phyloP scores from a whole-genome alignment of 1,140 invertebrate genomes.

The Ips typographus region DNA sequence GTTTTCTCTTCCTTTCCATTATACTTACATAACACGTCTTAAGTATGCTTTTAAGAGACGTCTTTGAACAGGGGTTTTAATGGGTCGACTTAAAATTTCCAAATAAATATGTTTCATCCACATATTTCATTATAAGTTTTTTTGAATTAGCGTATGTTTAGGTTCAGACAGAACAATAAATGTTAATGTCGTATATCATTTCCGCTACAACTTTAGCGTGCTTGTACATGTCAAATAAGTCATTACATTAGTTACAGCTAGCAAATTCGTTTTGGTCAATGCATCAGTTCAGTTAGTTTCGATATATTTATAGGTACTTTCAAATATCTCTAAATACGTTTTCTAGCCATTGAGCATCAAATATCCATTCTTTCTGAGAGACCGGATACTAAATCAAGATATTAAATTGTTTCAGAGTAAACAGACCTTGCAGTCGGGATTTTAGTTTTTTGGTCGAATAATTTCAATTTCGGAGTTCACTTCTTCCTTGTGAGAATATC shows the following conservation, averaged over 20 bases:
- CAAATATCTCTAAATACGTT: slow-evolving; percentile 33
- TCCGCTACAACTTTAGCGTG: background rate
- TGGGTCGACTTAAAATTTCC: slow-evolving; percentile 12
- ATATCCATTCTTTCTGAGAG: slow-evolving; percentile 32
- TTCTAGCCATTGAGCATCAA: slow-evolving; percentile 33
- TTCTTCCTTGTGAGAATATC: slow-evolving; percentile 15
- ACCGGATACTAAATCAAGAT: slow-evolving; percentile 32
- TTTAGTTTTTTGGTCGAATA: slow-evolving; percentile 32
- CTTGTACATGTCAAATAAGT: slow-evolving; percentile 14
- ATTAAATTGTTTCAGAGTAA: slow-evolving; percentile 31
- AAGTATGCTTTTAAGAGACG: slow-evolving; percentile 47
- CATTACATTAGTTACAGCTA: slow-evolving; percentile 14
- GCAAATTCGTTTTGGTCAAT: slow-evolving; percentile 8
- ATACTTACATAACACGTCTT: slow-evolving; percentile 47
- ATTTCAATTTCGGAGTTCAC: slow-evolving; percentile 30
- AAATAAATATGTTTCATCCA: background rate
- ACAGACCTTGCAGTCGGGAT: slow-evolving; percentile 26
- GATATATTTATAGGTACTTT: slow-evolving; percentile 33
- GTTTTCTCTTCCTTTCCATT: slow-evolving; percentile 42
- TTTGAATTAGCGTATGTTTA: background rate
- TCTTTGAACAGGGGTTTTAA: slow-evolving; percentile 33
- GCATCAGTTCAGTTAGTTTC: slow-evolving; percentile 17
- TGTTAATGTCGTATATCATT: background rate
- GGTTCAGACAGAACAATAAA: background rate
- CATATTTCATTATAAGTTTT: background rate